These are phyloP conservation scores for Macrosiphum euphorbiae DNA, from an alignment of 2,888 invertebrate genomes.

Conservation along the genomic window DNA sequence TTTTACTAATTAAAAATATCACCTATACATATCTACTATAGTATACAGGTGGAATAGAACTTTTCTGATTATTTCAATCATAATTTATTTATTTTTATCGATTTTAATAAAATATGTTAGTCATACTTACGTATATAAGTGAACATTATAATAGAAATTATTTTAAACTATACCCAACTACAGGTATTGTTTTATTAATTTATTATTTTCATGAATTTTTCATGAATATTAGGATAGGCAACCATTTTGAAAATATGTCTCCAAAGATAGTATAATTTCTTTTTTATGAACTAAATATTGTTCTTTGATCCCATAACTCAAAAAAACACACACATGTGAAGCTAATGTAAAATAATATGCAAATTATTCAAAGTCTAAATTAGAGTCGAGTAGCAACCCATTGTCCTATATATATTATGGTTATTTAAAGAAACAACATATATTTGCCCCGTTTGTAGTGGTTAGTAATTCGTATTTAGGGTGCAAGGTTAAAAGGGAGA, in stretches of 20 bases:
- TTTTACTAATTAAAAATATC: constrained; percentile 35
- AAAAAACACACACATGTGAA: not conserved
- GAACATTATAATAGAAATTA: not conserved
- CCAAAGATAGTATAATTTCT: not conserved
- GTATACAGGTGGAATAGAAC: not conserved
- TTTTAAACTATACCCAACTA: not conserved
- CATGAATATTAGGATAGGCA: not conserved
- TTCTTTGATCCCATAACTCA: not conserved
- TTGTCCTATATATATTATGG: not conserved
- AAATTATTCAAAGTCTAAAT: constrained; percentile 25
- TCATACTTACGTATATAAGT: not conserved
- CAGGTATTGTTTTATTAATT: not conserved
- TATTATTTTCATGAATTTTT: not conserved
- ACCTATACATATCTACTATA: not conserved
- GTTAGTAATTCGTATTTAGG: not conserved
- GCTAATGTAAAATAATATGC: not conserved
- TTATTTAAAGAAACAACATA: not conserved
- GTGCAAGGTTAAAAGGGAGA: not conserved
- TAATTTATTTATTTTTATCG: not conserved
- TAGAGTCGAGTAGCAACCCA: not conserved
- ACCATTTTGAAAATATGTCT: not conserved
- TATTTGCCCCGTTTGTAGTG: not conserved
- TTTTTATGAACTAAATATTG: not conserved
- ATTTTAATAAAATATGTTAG: not conserved
- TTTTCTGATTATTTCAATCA: not conserved